Base-by-base conservation (phyloP, 92 coral and sea anemone species). In the Desmophyllum pertusum region DNA sequence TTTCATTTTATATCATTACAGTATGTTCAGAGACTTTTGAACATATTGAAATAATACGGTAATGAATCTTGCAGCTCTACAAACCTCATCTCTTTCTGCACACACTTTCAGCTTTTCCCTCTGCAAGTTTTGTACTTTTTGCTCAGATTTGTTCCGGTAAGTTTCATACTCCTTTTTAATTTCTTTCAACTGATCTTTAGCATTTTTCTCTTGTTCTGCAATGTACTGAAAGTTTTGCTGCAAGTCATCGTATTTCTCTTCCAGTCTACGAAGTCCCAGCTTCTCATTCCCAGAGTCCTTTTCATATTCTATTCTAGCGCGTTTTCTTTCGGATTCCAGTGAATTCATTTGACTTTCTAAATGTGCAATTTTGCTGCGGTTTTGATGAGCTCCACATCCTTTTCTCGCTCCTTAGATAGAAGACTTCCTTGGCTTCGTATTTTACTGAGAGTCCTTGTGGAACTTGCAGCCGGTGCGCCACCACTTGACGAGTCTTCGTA, bases 1-100 rank as follows among this genome's bases (percentile, higher is more conserved):
- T n/a, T n/a, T n/a, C n/a, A n/a, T n/a, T n/a, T n/a, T n/a, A n/a
- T n/a, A n/a, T n/a, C n/a, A n/a, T n/a, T n/a, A n/a, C n/a, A n/a
- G n/a, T n/a, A n/a, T n/a, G n/a, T n/a, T n/a, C n/a, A n/a, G n/a
- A n/a, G n/a, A n/a, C n/a, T n/a, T n/a, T n/a, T n/a, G n/a, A n/a
- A n/a, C n/a, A n/a, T n/a, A n/a, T n/a, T n/a, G 13, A 5, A 21
- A 59, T 23, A 31, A 65, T 31, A 30, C 1, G 19, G 7, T 15
- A 65, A 19, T 13, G 21, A 23, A 35, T 65, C 41, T 1, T 6
- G 9, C 42, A 18, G 9, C 48, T 7, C 19, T 19, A 76, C 93
- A 33, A 53, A 96, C 98, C 99, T 94, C 97, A 40, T 94, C 98
- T 36, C 88, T 63, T 81, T 96, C 99, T 55, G 99, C 89, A 71